These are phyloP conservation scores for Xylota segnis DNA, from an alignment of 2,888 invertebrate species.

Conservation along the genomic window DNA sequence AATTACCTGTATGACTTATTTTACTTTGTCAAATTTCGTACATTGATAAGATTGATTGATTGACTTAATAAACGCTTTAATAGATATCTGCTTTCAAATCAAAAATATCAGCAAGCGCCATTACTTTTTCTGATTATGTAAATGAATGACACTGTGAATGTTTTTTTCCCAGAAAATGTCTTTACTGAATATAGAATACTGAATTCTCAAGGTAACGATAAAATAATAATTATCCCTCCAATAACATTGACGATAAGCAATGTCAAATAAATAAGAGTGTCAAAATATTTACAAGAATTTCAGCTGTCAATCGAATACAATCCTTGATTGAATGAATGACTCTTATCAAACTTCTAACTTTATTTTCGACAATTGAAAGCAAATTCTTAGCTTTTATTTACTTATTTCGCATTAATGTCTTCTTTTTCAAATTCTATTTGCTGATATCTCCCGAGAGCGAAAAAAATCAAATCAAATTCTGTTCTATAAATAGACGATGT, in stretches of 20 bases:
- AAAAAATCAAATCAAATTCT: slow-evolving; percentile 16
- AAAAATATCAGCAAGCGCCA: no score
- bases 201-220: no score
- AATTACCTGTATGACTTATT: no score
- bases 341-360: not conserved
- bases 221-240: not conserved
- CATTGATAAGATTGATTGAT: no score
- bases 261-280: no score
- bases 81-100: no score
- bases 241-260: not conserved
- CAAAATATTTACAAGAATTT: not conserved
- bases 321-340: not conserved
- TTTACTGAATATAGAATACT: no score
- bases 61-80: no score
- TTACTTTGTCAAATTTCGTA: no score
- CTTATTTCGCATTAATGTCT: not conserved
- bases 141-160: no score
- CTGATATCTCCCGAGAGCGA: not conserved
- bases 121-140: no score
- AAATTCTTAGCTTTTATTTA: not conserved
- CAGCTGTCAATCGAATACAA: not conserved
- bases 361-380: not conserved
- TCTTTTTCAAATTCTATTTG: not conserved
- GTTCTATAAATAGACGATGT: slow-evolving; percentile 23
- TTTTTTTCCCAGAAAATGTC: no score